phyloP scores from a whole-genome alignment of 2,797 vertebrate species.

The Buphagus erythrorhynchus region DNA sequence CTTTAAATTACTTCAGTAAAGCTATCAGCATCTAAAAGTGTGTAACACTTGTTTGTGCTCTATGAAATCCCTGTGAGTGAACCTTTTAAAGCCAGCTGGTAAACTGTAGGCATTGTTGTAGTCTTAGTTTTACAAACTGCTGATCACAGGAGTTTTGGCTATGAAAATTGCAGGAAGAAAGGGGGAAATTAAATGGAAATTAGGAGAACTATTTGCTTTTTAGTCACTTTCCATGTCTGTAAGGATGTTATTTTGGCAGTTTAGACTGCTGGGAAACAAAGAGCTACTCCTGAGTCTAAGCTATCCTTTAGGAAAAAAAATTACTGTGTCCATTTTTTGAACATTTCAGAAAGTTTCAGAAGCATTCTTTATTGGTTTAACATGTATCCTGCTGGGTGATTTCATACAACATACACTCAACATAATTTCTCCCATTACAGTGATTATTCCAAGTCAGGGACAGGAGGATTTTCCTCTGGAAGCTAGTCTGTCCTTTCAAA shows the following conservation, averaged over 20 bases:
- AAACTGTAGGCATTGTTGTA: background rate
- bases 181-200: background rate
- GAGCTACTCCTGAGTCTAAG: background rate
- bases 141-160: background rate
- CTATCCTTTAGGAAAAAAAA: background rate
- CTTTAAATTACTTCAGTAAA: background rate
- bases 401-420: background rate
- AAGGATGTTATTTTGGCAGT: background rate
- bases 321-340: background rate
- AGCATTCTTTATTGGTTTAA: background rate
- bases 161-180: background rate
- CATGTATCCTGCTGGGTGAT: background rate
- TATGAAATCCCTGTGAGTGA: background rate
- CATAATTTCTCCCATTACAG: background rate
- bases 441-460: background rate
- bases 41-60: background rate
- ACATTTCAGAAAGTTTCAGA: background rate
- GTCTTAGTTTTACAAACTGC: background rate
- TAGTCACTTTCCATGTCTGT: background rate
- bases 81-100: background rate
- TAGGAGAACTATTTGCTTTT: background rate
- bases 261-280: background rate
- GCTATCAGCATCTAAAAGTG: background rate
- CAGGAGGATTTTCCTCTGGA: background rate
- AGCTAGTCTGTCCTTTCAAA: background rate